phyloP scores from a whole-genome alignment of 2,888 invertebrate species.

The Dusona sp. region DNA sequence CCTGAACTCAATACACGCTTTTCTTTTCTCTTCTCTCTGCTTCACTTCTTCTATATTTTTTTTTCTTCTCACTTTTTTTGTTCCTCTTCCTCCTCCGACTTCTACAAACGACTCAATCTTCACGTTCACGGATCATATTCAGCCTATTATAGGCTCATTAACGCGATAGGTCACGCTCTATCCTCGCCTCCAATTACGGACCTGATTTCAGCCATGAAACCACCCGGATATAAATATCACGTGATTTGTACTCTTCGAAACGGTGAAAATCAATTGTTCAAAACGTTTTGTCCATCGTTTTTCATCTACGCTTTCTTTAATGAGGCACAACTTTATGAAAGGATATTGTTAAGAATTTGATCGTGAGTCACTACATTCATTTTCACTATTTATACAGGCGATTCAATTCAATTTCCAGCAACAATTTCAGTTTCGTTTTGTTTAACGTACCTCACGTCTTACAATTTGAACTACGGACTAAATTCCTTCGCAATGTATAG shows the following conservation, averaged over 20 bases:
- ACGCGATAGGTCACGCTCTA: constrained; percentile 66
- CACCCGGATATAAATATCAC: constrained; percentile 30
- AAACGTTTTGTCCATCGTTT: constrained; percentile 9
- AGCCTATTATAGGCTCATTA: constrained; percentile 75
- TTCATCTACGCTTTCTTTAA: not conserved
- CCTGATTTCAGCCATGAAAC: constrained; percentile 40
- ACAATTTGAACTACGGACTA: too few relatives aligned
- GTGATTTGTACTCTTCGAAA: constrained; percentile 28
- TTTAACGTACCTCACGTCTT: too few relatives aligned
- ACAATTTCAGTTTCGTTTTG: not conserved
- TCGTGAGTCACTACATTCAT: not conserved
- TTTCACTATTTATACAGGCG: not conserved
- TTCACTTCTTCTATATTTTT: not conserved
- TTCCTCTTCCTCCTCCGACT: constrained; percentile 8
- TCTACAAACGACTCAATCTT: constrained; percentile 54
- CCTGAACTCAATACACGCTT: constrained; percentile 37
- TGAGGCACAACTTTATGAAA: not conserved
- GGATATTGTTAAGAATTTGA: not conserved
- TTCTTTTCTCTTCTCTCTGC: constrained; percentile 40
- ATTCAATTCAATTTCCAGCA: not conserved
- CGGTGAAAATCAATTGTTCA: constrained; percentile 33
- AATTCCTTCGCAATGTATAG: not conserved
- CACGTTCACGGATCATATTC: constrained; percentile 67
- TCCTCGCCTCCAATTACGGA: constrained; percentile 40
- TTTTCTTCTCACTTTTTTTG: not conserved